phyloP scores from a whole-genome alignment of 2,797 vertebrate species.

The Labroides dimidiatus region DNA sequence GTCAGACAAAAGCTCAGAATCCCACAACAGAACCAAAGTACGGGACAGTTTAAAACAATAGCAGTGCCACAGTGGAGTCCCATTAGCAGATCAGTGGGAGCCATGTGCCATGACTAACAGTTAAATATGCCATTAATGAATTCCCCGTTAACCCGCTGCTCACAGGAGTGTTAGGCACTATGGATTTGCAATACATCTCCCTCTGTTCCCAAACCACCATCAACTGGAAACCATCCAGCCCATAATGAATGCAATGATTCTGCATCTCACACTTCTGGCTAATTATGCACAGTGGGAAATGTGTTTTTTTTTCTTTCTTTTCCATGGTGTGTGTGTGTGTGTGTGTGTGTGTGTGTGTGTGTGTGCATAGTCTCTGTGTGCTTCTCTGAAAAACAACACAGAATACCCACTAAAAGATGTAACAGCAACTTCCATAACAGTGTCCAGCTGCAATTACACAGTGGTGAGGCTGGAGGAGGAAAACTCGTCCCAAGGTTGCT shows the following conservation, averaged over 20 bases:
- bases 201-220: conserved; percentile 32
- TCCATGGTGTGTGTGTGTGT: too few relatives aligned
- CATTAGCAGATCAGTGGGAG: conserved; percentile 29
- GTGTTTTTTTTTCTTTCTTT: conserved; percentile 4
- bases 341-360: conserved; percentile 6
- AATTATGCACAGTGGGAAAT: conserved; percentile 70
- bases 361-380: conserved; percentile 19
- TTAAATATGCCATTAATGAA: conserved; percentile 54
- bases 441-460: conserved; percentile 14
- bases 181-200: conserved; percentile 39
- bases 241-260: conserved; percentile 56
- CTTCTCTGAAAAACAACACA: conserved; percentile 30
- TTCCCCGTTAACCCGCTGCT: conserved; percentile 32
- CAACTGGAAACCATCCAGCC: conserved; percentile 44
- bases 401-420: conserved; percentile 24
- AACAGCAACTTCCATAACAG: conserved; percentile 19
- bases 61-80: conserved; percentile 18
- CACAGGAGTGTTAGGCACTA: conserved; percentile 21
- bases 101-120: conserved; percentile 26
- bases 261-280: conserved; percentile 47
- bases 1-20: not conserved
- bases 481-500: conserved; percentile 9
- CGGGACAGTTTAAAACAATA: not conserved
- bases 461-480: not conserved
- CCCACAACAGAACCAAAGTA: not conserved